These are phyloP conservation scores for Scaptodrosophila lebanonensis DNA, from an alignment of 1,140 invertebrate genomes.

Conservation along the genomic window DNA sequence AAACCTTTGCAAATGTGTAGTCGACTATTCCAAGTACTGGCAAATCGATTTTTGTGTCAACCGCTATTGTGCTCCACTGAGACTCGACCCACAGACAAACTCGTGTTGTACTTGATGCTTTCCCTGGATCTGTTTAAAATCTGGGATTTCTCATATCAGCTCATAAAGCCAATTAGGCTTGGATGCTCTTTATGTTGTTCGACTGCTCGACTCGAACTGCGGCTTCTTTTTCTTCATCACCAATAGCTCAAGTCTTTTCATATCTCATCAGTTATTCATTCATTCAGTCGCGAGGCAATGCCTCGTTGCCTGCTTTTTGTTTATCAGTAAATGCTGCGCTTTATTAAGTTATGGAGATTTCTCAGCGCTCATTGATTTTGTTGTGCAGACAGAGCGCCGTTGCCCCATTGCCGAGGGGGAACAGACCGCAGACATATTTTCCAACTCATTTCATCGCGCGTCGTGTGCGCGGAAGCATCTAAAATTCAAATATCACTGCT, in stretches of 20 bases:
- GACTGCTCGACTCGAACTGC: too few species aligned
- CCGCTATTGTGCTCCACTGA: not conserved
- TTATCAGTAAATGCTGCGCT: slow-evolving; percentile 34
- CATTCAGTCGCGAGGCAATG: slow-evolving; percentile 10
- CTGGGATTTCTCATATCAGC: too few species aligned
- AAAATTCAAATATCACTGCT: slow-evolving; percentile 66
- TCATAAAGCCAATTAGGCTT: not conserved
- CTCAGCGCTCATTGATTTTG: slow-evolving; percentile 5
- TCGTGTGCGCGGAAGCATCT: slow-evolving; percentile 35
- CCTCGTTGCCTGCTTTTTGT: slow-evolving; percentile 8
- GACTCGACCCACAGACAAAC: slow-evolving; percentile 3
- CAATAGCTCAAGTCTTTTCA: slow-evolving; percentile 24
- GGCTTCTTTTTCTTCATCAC: not conserved
- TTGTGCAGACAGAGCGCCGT: slow-evolving; percentile 1
- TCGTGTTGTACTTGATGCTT: slow-evolving; percentile 9
- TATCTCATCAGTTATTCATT: slow-evolving; percentile 35
- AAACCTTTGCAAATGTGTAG: slow-evolving; percentile 4
- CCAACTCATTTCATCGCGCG: slow-evolving; percentile 63
- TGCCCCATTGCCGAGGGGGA: not conserved
- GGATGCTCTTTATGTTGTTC: slow-evolving; percentile 3
- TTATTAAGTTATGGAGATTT: slow-evolving; percentile 38
- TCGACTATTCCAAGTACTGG: not conserved
- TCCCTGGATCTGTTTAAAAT: slow-evolving; percentile 1
- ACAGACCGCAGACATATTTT: slow-evolving; percentile 63
- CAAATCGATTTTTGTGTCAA: not conserved